A percentile compares a stretch with the other conserved stretches of the same genome.
Conservation (phyloP, 2,888 invertebrate genomes). For the Agrypnus murinus region DNA sequence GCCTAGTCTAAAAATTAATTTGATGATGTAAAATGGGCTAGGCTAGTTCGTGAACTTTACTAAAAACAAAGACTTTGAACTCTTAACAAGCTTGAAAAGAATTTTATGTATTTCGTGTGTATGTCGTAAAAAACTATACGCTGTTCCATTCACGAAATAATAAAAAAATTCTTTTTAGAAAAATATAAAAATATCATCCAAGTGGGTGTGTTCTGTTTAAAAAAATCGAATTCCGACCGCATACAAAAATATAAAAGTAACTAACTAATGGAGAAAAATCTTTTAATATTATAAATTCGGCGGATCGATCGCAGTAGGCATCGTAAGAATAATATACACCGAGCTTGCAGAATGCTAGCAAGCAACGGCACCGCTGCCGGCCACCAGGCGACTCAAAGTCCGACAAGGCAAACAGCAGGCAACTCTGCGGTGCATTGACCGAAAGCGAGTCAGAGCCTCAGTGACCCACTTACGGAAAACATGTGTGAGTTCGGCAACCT, state of each 20-base stretch:
- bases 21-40: not conserved
- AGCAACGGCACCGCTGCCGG: slow-evolving; percentile 15
- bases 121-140: slow-evolving; percentile 9
- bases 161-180: not conserved
- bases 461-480: slow-evolving; percentile 71
- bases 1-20: slow-evolving; percentile 11
- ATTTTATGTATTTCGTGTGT: slow-evolving; percentile 6
- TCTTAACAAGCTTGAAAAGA: not conserved
- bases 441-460: slow-evolving; percentile 69
- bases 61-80: slow-evolving; percentile 11
- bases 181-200: not conserved
- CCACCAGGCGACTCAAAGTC: slow-evolving; percentile 57
- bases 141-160: not conserved
- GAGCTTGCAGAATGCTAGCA: not conserved
- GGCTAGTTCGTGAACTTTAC: slow-evolving; percentile 9
- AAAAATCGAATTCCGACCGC: not conserved
- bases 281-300: slow-evolving; percentile 36
- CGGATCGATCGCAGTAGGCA: slow-evolving; percentile 30
- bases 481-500: slow-evolving; percentile 66
- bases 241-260: slow-evolving; percentile 1
- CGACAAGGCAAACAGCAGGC: slow-evolving; percentile 61
- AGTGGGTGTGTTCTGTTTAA: slow-evolving; percentile 1
- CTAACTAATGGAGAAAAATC: no score
- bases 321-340: no score
- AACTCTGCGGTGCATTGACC: slow-evolving; percentile 69